These are phyloP conservation scores for Lepas anatifera DNA, from an alignment of 2,888 invertebrate species.

Conservation along the genomic window DNA sequence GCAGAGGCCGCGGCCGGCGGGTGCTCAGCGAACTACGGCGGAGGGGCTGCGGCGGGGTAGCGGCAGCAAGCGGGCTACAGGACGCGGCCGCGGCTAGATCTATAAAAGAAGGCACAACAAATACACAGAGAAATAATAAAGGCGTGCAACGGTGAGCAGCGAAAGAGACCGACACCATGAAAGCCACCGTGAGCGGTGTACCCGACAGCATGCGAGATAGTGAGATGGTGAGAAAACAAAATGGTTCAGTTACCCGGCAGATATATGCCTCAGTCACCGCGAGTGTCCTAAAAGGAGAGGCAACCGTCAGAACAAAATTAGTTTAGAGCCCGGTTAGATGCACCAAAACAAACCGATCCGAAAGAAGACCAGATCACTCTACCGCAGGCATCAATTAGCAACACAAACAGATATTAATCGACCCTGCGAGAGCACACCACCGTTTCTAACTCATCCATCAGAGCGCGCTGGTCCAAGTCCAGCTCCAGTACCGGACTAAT, in stretches of 20 bases:
- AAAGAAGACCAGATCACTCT: not conserved
- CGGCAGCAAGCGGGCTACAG: not conserved
- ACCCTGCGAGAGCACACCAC: not conserved
- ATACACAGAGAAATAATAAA: too few species aligned
- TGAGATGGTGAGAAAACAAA: constrained; percentile 4
- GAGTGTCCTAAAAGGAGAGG: not conserved
- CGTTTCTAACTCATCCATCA: too few species aligned
- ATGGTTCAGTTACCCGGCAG: not conserved
- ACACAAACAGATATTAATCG: too few species aligned
- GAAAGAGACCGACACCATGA: not conserved
- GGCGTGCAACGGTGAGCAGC: not conserved
- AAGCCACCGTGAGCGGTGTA: not conserved
- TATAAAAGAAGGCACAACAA: not conserved
- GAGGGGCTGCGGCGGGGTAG: not conserved
- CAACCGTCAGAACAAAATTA: not conserved
- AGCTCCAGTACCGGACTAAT: not conserved
- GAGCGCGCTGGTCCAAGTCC: too few species aligned
- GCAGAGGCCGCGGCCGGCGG: not conserved
- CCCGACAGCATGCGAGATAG: not conserved
- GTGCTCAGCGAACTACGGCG: not conserved
- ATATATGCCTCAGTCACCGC: not conserved
- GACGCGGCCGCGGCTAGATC: not conserved
- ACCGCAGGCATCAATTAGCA: too few species aligned
- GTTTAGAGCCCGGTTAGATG: not conserved
- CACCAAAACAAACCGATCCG: not conserved